Conservation (phyloP, 2,113 vertebrate species). For the Ciconia stormi region DNA sequence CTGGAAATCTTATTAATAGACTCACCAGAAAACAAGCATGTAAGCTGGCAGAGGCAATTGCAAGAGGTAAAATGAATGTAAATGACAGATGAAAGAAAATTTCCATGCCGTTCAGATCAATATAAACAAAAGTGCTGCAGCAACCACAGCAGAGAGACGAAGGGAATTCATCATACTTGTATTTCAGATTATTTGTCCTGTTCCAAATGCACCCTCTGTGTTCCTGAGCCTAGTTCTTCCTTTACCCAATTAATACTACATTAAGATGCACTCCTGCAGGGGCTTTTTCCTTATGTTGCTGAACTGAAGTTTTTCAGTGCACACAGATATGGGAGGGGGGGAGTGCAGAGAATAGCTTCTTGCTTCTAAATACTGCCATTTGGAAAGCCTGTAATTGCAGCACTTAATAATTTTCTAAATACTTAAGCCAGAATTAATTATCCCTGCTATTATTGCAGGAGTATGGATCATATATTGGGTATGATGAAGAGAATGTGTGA, state of each 20-base stretch:
- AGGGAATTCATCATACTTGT: conserved; percentile 43
- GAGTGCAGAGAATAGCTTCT: neutral
- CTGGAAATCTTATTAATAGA: conserved; percentile 55
- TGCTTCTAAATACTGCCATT: conserved; percentile 23
- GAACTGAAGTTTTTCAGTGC: neutral
- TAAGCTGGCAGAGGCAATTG: conserved; percentile 49
- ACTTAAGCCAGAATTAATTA: conserved; percentile 64
- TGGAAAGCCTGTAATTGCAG: conserved; percentile 52
- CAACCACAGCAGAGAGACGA: conserved; percentile 21
- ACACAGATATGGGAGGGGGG: neutral
- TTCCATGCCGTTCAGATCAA: conserved; percentile 38
- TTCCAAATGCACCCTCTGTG: conserved; percentile 37
- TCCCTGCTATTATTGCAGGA: conserved; percentile 21
- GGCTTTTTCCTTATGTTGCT: neutral
- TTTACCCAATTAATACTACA: conserved; percentile 29
- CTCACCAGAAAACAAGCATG: conserved; percentile 55
- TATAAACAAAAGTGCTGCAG: conserved; percentile 44
- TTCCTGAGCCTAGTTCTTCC: neutral
- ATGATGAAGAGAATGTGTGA: conserved; percentile 1
- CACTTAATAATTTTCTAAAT: conserved; percentile 55
- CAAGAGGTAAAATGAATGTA: conserved; percentile 57
- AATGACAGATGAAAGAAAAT: conserved; percentile 66
- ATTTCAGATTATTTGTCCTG: conserved; percentile 20
- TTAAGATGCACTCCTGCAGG: conserved; percentile 52
- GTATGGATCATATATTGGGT: conserved; percentile 17